These are phyloP conservation scores for Psilanteris sp. DNA, from an alignment of 1,140 invertebrate species.

Conservation along the genomic window DNA sequence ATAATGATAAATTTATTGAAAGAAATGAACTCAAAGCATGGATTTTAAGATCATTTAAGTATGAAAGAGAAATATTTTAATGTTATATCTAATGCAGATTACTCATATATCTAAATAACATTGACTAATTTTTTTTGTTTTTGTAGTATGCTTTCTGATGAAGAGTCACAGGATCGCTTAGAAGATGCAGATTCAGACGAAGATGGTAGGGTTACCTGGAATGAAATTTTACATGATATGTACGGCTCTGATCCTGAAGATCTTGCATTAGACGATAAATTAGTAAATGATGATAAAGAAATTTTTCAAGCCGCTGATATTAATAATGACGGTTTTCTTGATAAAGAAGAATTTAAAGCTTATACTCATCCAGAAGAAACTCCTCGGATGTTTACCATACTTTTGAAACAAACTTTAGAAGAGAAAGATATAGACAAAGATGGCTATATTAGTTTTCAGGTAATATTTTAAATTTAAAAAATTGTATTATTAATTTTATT, in stretches of 20 bases:
- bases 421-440: conserved; percentile 94
- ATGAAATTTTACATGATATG: conserved; percentile 91
- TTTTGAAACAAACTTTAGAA: conserved; percentile 90
- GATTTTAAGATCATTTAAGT: conserved; percentile 96
- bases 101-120: too few relatives aligned
- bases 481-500: too few relatives aligned
- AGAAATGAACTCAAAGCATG: conserved; percentile 92
- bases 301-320: conserved; percentile 93
- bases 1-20: conserved; percentile 88
- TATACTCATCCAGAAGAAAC: conserved; percentile 97
- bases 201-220: conserved; percentile 92
- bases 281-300: conserved; percentile 89
- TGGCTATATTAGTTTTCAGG: conserved; percentile 87
- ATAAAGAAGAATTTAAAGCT: conserved; percentile 89
- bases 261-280: conserved; percentile 77
- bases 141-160: conserved; percentile 88
- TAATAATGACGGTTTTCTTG: conserved; percentile 89
- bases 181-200: conserved; percentile 91
- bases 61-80: conserved; percentile 4
- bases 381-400: conserved; percentile 90
- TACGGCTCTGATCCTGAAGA: conserved; percentile 86
- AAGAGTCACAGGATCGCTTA: conserved; percentile 92
- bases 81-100: too few relatives aligned
- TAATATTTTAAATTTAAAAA: too few relatives aligned
- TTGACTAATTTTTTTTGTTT: too few relatives aligned